Evolutionary conservation across 2,888 invertebrate species (phyloP).

Genomic region (Drosophila birchii): DNA sequence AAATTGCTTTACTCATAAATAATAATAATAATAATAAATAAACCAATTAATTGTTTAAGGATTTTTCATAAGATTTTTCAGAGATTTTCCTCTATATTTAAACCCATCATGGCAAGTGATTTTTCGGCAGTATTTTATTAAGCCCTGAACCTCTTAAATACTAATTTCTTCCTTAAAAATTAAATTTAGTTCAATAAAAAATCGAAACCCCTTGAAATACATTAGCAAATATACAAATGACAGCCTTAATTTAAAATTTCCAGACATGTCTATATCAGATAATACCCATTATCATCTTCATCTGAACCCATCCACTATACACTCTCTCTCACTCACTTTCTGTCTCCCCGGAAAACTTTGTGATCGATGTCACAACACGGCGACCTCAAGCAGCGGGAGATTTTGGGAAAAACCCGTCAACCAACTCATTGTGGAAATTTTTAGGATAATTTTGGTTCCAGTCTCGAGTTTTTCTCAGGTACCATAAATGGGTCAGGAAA

Average conservation of each 20-base stretch:
- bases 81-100: too few relatives aligned
- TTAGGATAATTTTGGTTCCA: conserved; percentile 63
- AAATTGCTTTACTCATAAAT: too few relatives aligned
- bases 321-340: neutral
- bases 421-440: conserved; percentile 76
- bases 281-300: conserved; percentile 4
- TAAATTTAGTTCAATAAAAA: neutral
- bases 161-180: neutral
- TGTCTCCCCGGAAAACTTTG: conserved; percentile 12
- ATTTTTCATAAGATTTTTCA: too few relatives aligned
- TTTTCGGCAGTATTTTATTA: too few relatives aligned
- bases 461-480: conserved; percentile 11
- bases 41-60: too few relatives aligned
- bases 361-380: conserved; percentile 36
- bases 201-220: neutral
- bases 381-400: conserved; percentile 36
- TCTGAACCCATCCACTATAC: conserved; percentile 11
- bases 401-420: conserved; percentile 62
- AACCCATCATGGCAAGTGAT: too few relatives aligned
- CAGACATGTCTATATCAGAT: conserved; percentile 12
- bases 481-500: conserved; percentile 25
- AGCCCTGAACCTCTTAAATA: too few relatives aligned
- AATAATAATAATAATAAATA: too few relatives aligned
- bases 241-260: conserved; percentile 10
- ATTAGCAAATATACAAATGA: neutral